A percentile compares a stretch with the other conserved stretches of the same genome.
These are phyloP conservation scores for Drosophila fulvimacula DNA, from an alignment of 2,888 invertebrate species.

Conservation along the genomic window DNA sequence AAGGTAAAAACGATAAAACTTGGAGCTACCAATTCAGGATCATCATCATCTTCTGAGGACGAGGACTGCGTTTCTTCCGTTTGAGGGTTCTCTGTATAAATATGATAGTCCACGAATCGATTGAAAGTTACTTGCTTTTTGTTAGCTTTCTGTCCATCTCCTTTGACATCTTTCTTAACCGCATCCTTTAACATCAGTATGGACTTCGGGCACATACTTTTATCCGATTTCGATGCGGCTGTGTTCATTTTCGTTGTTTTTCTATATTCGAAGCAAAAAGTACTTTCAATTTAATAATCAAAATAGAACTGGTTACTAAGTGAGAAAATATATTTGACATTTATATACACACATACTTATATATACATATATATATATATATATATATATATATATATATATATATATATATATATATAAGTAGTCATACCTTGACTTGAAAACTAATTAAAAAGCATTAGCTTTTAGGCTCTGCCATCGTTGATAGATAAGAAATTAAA, in stretches of 20 bases:
- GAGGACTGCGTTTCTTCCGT: background rate
- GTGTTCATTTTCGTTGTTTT: constrained; percentile 8
- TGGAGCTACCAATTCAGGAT: constrained; percentile 26
- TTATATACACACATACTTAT: no score
- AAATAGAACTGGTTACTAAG: constrained; percentile 2
- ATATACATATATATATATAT: no score
- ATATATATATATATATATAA: background rate
- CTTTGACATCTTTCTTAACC: no score
- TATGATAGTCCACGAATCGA: constrained; percentile 38
- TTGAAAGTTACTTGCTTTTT: constrained; percentile 52
- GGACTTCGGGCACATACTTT: constrained; percentile 1
- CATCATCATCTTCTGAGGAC: background rate
- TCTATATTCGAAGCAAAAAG: background rate
- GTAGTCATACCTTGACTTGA: background rate
- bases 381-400: no score
- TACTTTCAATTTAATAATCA: background rate
- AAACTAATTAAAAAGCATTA: constrained; percentile 5
- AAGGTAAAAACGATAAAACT: background rate
- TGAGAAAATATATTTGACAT: background rate
- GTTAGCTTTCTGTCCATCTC: background rate
- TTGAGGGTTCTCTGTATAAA: constrained; percentile 28
- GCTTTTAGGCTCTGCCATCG: constrained; percentile 31
- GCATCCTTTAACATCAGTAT: constrained; percentile 9
- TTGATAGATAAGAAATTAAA: constrained; percentile 36
- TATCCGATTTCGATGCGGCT: background rate